Base-by-base conservation (phyloP, 2,888 invertebrate genomes). In the Busseola fusca region DNA sequence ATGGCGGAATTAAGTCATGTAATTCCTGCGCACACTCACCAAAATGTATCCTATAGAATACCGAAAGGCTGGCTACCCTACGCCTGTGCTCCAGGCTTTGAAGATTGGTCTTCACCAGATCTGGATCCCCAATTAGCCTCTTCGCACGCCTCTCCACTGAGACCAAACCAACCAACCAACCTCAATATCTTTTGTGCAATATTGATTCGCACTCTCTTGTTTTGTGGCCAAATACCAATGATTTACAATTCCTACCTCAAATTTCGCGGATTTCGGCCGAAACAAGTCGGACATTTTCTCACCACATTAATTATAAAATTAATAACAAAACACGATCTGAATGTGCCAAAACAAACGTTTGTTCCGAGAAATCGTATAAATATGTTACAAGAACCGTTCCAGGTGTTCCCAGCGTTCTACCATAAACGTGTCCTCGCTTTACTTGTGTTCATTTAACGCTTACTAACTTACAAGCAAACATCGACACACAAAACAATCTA, bases 401-500 rank as follows among this genome's bases (percentile, higher is more conserved):
- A 94, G 94, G 94, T 94, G 93, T 89, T 91, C 81, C 78, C 88
- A 87, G 87, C 88, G 84, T 89, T 86, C 87, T 86, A 78, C 88
- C 88, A 89, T 93, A 92, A 93, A 92, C 91, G 91, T 92, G 92
- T 93, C 90, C 86, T 82, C 92, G 90, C 85, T 87, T 87, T 87
- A 86, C 90, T 90, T 87, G 86, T 89, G 90, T 91, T 91, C 88
- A 91, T 93, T 93, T 91, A 88, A 92, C 90, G 90, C 88, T 88
- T 87, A 85, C 84, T 86, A 84, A 86, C 84, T 69, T 76, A 81
- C 75, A 77, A 68, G 68, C 78, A 72, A 58, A 77, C 72, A 69
- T 52, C 65, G 27, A 72, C 63, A 69, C 50, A 59, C 14, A 5
- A 48, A 16, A 27, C 57, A 62, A 30, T 16, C 16, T 3, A 84